phyloP scores from a whole-genome alignment of 2,113 vertebrate genomes.

The Pteropus alecto region DNA sequence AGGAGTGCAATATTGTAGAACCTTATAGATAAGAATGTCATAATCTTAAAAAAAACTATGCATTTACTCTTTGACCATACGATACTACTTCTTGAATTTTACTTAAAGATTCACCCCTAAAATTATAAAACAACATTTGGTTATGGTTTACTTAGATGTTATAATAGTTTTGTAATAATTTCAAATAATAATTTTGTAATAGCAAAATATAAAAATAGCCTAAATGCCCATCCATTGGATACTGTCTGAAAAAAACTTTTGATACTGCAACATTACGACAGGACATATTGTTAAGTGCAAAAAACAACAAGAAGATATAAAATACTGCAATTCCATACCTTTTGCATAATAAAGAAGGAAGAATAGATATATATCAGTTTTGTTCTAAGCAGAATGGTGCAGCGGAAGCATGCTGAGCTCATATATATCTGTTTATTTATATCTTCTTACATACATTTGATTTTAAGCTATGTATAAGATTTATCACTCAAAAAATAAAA shows the following conservation, averaged over 20 bases:
- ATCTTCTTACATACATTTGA: neutral
- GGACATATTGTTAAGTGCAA: neutral
- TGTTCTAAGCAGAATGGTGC: too few species aligned
- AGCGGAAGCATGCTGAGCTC: too few species aligned
- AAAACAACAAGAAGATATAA: neutral
- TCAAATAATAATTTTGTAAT: neutral
- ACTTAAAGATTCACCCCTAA: conserved; percentile 1
- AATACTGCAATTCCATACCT: neutral
- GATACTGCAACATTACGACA: neutral
- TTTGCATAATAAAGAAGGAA: neutral
- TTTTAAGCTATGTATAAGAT: neutral
- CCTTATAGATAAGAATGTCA: neutral
- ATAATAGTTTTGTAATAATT: neutral
- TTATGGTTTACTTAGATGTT: neutral
- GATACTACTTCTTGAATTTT: neutral
- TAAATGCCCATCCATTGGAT: neutral
- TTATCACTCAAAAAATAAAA: neutral
- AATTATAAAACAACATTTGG: neutral
- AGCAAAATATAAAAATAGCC: neutral
- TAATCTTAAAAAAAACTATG: neutral
- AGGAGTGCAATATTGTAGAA: neutral
- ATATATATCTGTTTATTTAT: neutral
- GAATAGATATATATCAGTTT: too few species aligned
- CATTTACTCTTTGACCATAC: neutral
- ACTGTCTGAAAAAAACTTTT: neutral